Evolutionary conservation across 2,113 vertebrate species (phyloP).

Genomic region (Cebidichthys violaceus): DNA sequence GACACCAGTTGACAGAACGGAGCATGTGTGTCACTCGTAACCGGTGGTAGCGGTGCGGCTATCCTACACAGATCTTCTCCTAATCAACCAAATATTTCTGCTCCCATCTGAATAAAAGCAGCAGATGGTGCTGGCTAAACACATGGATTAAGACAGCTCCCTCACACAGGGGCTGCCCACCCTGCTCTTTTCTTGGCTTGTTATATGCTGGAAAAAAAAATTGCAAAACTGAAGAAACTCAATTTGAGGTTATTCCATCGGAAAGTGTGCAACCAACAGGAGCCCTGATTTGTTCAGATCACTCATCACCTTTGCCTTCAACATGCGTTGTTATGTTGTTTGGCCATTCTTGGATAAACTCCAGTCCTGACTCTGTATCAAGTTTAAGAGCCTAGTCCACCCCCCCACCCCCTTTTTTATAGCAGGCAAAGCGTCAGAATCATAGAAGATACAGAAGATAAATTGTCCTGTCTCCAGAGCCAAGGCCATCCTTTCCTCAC

Average conservation of each 20-base stretch:
- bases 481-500: slow-evolving; percentile 60
- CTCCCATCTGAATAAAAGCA: slow-evolving; percentile 73
- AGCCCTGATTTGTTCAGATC: slow-evolving; percentile 16
- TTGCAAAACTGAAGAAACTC: slow-evolving; percentile 43
- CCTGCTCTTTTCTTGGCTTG: slow-evolving; percentile 70
- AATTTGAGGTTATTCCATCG: slow-evolving; percentile 37
- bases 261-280: slow-evolving; percentile 20
- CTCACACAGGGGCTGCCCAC: slow-evolving; percentile 67
- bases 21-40: slow-evolving; percentile 55
- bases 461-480: slow-evolving; percentile 56
- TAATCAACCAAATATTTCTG: slow-evolving; percentile 78
- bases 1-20: slow-evolving; percentile 54
- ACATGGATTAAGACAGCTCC: slow-evolving; percentile 71
- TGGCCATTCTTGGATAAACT: slow-evolving; percentile 3
- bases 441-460: slow-evolving; percentile 54
- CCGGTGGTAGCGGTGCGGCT: slow-evolving; percentile 48
- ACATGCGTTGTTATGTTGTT: slow-evolving; percentile 2
- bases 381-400: slow-evolving; percentile 18
- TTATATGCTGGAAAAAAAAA: slow-evolving; percentile 36
- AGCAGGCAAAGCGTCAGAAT: slow-evolving; percentile 18
- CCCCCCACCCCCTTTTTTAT: neutral
- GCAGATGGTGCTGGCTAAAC: slow-evolving; percentile 78
- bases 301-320: slow-evolving; percentile 10
- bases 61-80: slow-evolving; percentile 67
- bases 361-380: neutral